phyloP scores from a whole-genome alignment of 2,888 invertebrate genomes.

The Parasteatoda lunata region DNA sequence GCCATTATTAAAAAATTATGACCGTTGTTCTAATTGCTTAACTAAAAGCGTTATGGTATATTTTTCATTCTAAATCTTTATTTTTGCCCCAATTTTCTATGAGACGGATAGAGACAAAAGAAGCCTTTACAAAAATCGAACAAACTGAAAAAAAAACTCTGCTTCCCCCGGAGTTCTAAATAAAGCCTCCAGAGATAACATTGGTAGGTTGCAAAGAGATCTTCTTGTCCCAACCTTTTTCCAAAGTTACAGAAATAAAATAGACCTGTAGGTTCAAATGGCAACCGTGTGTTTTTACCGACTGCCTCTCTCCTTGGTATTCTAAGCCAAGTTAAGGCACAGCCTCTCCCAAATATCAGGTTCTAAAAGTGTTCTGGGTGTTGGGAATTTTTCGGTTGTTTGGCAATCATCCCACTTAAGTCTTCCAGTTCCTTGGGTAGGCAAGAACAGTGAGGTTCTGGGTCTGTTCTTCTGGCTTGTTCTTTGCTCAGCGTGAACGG shows the following conservation, averaged over 20 bases:
- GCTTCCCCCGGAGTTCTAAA: slow-evolving; percentile 36
- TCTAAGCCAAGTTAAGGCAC: slow-evolving; percentile 67
- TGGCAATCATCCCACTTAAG: slow-evolving; percentile 54
- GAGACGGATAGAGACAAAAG: slow-evolving; percentile 14
- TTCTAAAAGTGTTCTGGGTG: slow-evolving; percentile 64
- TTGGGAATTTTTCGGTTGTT: slow-evolving; percentile 57
- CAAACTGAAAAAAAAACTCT: slow-evolving; percentile 26
- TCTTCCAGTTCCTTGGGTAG: slow-evolving; percentile 45
- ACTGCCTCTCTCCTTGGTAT: slow-evolving; percentile 18
- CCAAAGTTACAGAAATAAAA: slow-evolving; percentile 62
- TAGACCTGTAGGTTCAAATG: slow-evolving; percentile 62
- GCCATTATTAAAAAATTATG: too few species aligned
- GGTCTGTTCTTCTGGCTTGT: slow-evolving; percentile 50
- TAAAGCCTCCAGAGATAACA: slow-evolving; percentile 50
- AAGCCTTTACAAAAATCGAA: slow-evolving; percentile 14
- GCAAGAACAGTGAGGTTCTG: slow-evolving; percentile 16
- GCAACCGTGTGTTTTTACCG: slow-evolving; percentile 56
- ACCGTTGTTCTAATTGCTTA: too few species aligned
- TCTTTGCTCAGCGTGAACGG: slow-evolving; percentile 54
- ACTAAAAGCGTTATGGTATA: too few species aligned
- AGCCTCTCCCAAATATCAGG: slow-evolving; percentile 54
- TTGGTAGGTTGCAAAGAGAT: slow-evolving; percentile 18
- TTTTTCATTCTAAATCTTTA: background rate
- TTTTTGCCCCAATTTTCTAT: slow-evolving; percentile 18
- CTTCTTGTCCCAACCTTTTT: slow-evolving; percentile 23